Conservation (phyloP, 2,113 vertebrate species). For the Indicator indicator region DNA sequence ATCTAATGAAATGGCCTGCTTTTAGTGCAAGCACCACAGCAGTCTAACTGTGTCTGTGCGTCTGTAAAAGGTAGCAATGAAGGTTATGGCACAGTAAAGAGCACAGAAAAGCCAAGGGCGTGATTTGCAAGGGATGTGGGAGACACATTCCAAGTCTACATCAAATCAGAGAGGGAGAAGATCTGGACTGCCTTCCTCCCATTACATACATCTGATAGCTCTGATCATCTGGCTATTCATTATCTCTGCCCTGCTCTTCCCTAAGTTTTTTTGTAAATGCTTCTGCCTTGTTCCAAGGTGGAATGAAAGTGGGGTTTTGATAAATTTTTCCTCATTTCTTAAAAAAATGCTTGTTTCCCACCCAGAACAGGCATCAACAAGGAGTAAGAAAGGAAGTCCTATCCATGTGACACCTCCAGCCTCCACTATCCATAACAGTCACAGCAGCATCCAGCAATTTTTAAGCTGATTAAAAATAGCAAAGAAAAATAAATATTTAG, state of each 20-base stretch:
- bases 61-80: neutral
- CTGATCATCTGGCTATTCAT: neutral
- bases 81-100: neutral
- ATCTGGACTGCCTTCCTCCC: neutral
- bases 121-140: rapidly evolving
- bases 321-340: neutral
- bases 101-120: neutral
- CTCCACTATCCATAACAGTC: neutral
- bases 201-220: rapidly evolving
- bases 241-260: neutral
- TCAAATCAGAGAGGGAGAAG: neutral
- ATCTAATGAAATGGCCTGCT: rapidly evolving
- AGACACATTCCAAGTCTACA: neutral
- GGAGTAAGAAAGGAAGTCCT: neutral
- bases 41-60: neutral
- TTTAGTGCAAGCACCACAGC: neutral
- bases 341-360: neutral
- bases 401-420: neutral
- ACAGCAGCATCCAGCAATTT: neutral
- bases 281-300: neutral
- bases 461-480: neutral
- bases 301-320: neutral
- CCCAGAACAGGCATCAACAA: neutral
- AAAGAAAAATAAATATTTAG: neutral
- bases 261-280: neutral